phyloP scores from a whole-genome alignment of 2,113 vertebrate species.

The Notarius quadriscutis region DNA sequence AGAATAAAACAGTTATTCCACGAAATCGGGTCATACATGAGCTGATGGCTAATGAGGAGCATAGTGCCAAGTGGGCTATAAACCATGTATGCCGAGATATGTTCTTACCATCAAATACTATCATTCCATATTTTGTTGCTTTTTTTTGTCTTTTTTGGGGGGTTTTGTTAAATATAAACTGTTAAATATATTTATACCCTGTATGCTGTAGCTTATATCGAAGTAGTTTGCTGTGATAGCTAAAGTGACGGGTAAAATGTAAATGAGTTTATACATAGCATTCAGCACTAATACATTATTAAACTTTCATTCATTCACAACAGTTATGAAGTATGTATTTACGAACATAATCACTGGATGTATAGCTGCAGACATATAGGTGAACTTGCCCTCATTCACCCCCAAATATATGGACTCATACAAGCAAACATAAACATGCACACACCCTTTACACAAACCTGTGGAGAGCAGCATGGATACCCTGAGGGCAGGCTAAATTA shows the following conservation, averaged over 20 bases:
- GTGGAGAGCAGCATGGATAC: background rate
- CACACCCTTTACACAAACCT: conserved; percentile 27
- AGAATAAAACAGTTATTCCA: too few species aligned
- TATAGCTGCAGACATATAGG: background rate
- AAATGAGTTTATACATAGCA: background rate
- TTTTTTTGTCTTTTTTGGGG: too few species aligned
- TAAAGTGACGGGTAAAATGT: background rate
- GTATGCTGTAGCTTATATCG: background rate
- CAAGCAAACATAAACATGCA: background rate
- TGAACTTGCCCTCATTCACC: background rate
- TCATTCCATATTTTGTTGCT: too few species aligned
- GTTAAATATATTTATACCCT: background rate
- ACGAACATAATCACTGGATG: background rate
- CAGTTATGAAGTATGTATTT: background rate
- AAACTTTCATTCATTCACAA: background rate
- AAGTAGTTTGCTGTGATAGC: background rate
- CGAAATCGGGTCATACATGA: too few species aligned
- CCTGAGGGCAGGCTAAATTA: background rate
- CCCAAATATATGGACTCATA: background rate
- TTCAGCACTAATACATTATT: background rate
- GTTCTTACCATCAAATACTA: too few species aligned
- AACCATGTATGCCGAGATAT: too few species aligned
- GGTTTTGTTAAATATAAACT: too few species aligned
- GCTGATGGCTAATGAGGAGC: too few species aligned
- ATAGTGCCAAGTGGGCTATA: too few species aligned